Percentiles rank a stretch among this genome's conserved stretches.
These are phyloP conservation scores for Distichodus sexfasciatus DNA, from an alignment of 2,797 vertebrate genomes.

Conservation along the genomic window DNA sequence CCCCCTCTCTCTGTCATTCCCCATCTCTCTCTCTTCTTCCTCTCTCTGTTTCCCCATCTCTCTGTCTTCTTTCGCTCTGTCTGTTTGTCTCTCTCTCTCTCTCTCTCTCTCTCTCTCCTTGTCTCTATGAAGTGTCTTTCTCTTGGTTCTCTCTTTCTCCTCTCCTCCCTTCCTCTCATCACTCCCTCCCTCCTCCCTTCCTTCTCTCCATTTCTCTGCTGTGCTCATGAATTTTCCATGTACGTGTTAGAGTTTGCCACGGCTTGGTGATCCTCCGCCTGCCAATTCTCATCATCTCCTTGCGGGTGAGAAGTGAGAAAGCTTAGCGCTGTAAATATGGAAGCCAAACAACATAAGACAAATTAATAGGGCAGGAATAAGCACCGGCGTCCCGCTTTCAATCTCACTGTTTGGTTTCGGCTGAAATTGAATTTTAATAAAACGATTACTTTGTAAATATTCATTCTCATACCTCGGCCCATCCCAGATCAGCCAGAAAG, in stretches of 20 bases:
- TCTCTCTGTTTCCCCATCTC: slow-evolving; percentile 22
- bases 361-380: slow-evolving; percentile 46
- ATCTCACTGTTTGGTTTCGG: slow-evolving; percentile 42
- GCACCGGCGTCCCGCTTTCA: slow-evolving; percentile 5
- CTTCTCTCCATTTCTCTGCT: slow-evolving; percentile 65
- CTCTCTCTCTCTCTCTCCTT: neutral
- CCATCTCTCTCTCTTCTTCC: slow-evolving; percentile 55
- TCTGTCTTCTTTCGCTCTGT: slow-evolving; percentile 10
- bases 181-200: slow-evolving; percentile 14
- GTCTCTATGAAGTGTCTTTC: neutral
- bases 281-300: slow-evolving; percentile 61
- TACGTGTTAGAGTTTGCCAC: slow-evolving; percentile 59
- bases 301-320: slow-evolving; percentile 56
- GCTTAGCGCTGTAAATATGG: slow-evolving; percentile 53
- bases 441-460: slow-evolving; percentile 45
- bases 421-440: slow-evolving; percentile 49
- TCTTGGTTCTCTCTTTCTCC: neutral
- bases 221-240: slow-evolving; percentile 53
- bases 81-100: neutral
- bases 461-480: slow-evolving; percentile 21
- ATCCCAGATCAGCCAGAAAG: slow-evolving; percentile 10
- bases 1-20: slow-evolving; percentile 63
- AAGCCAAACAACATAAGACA: slow-evolving; percentile 53
- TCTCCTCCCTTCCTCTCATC: slow-evolving; percentile 12
- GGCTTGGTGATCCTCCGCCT: slow-evolving; percentile 52